These are phyloP conservation scores for Sceloporus undulatus DNA, from an alignment of 2,113 vertebrate species.

Conservation along the genomic window DNA sequence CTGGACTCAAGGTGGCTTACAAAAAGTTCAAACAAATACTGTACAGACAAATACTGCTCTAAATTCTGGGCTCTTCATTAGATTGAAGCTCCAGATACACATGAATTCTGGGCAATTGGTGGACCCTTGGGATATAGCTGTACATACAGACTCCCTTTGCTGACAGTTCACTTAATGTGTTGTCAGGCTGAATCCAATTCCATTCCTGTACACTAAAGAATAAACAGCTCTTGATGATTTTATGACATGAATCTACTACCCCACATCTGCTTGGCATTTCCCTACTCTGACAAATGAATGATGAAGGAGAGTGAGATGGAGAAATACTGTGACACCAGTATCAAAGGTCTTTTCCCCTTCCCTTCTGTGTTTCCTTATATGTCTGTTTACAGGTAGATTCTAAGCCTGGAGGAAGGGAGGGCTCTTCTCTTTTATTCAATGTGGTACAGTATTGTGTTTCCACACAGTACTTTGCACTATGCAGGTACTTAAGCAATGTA, in stretches of 20 bases:
- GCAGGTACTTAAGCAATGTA: background rate
- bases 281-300: too few species aligned
- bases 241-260: background rate
- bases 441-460: background rate
- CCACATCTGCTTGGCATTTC: background rate
- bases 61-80: background rate
- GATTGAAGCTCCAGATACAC: background rate
- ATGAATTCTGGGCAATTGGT: background rate
- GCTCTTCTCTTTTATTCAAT: background rate
- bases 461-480: background rate
- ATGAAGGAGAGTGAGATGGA: too few species aligned
- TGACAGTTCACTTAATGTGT: background rate
- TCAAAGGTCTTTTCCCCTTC: background rate
- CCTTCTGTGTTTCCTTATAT: background rate
- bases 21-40: too few species aligned
- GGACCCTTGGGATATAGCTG: background rate
- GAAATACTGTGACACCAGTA: background rate
- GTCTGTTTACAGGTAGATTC: background rate
- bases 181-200: background rate
- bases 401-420: background rate
- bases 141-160: background rate
- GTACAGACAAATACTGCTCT: too few species aligned
- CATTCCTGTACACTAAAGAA: background rate
- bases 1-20: too few species aligned
- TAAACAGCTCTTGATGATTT: background rate